These are phyloP conservation scores for rabbit (Oryctolagus cuniculus) DNA, from an alignment of 2,113 vertebrate species.

Conservation along the genomic window mOryCun1.1 NC_091435.1:88125501-88126000, in stretches of 20 bases:
- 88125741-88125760: background rate
- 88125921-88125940: background rate
- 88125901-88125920: background rate
- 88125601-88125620: background rate
- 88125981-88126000: background rate
- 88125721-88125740: background rate
- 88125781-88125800: background rate
- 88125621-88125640: background rate
- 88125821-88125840: background rate
- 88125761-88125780: background rate
- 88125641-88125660: background rate
- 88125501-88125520: background rate
- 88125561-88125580: background rate
- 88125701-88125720: background rate
- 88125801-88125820: slow-evolving; percentile 1
- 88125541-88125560: background rate
- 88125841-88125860: background rate
- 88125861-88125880: background rate
- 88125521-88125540: background rate
- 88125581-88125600: background rate
- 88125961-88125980: background rate
- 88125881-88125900: background rate
- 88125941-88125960: background rate
- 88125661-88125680: background rate
- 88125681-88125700: background rate